Conservation (phyloP, 2,797 vertebrate species). For the Sebastes steindachneri region DNA sequence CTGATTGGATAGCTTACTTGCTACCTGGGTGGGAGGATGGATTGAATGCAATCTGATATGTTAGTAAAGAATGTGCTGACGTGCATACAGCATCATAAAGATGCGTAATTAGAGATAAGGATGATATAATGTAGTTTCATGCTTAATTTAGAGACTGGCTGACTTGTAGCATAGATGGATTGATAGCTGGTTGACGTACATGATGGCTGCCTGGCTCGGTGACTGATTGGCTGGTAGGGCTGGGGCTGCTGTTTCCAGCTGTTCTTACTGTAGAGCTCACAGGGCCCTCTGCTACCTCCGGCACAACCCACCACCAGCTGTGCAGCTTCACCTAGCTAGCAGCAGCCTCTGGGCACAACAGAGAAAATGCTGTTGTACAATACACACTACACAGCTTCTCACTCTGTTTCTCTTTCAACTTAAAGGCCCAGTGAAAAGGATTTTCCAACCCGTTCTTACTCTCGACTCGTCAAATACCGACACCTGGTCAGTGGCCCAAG, state of each 20-base stretch:
- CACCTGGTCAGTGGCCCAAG: background rate
- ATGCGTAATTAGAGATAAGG: slow-evolving; percentile 40
- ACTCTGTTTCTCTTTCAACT: background rate
- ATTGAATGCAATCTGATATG: slow-evolving; percentile 20
- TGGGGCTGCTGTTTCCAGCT: slow-evolving; percentile 56
- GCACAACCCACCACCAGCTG: slow-evolving; percentile 65
- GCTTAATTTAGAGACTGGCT: slow-evolving; percentile 44
- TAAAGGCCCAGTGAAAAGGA: background rate
- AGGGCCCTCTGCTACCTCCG: slow-evolving; percentile 44
- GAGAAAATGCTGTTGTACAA: slow-evolving; percentile 36
- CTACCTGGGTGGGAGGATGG: slow-evolving; percentile 34
- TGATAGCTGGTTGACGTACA: slow-evolving; percentile 7
- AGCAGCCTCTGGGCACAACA: slow-evolving; percentile 55
- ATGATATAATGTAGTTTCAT: slow-evolving; percentile 30
- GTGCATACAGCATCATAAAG: slow-evolving; percentile 27
- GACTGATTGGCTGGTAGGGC: slow-evolving; percentile 51
- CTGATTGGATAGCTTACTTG: slow-evolving; percentile 33
- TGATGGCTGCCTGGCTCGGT: slow-evolving; percentile 32
- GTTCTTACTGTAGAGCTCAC: slow-evolving; percentile 48
- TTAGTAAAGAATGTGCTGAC: slow-evolving; percentile 20
- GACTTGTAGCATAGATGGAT: slow-evolving; percentile 21
- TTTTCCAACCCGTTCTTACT: background rate
- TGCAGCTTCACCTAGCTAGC: slow-evolving; percentile 49
- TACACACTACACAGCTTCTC: slow-evolving; percentile 1
- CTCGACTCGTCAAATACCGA: background rate